phyloP scores from a whole-genome alignment of 2,797 vertebrate genomes.

The Dermochelys coriacea region DNA sequence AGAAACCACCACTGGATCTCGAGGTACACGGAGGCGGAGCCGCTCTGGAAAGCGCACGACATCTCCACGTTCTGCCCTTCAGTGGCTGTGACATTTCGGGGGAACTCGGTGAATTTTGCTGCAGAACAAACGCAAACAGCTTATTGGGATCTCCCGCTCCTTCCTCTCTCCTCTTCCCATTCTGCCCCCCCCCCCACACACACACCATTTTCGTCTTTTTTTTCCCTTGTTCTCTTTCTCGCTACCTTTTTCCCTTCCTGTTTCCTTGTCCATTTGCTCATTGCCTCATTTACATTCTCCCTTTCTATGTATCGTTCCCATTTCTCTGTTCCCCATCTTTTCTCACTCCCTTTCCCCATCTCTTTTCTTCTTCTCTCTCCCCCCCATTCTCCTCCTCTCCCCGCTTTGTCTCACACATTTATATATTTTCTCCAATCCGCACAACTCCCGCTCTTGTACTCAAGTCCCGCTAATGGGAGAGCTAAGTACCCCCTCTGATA shows the following conservation, averaged over 20 bases:
- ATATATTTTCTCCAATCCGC: not conserved
- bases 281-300: not conserved
- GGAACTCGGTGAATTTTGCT: slow-evolving; percentile 96
- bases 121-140: slow-evolving; percentile 74
- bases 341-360: not conserved
- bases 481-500: not conserved
- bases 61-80: slow-evolving; percentile 97
- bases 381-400: not conserved
- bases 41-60: slow-evolving; percentile 96
- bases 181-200: not conserved
- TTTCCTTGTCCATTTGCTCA: not conserved
- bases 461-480: slow-evolving; percentile 26
- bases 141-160: not conserved
- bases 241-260: not conserved
- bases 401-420: not conserved
- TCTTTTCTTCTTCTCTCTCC: not conserved
- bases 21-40: slow-evolving; percentile 91
- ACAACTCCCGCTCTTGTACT: not conserved
- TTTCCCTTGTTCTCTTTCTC: not conserved
- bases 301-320: not conserved
- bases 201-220: not conserved
- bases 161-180: not conserved
- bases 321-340: not conserved
- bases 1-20: slow-evolving; percentile 99
- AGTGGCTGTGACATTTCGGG: slow-evolving; percentile 91